Evolutionary conservation across 2,113 vertebrate species (phyloP), one percentile per base, ranked within the genome.

Genomic region (Petrocephalus zakoni): DNA sequence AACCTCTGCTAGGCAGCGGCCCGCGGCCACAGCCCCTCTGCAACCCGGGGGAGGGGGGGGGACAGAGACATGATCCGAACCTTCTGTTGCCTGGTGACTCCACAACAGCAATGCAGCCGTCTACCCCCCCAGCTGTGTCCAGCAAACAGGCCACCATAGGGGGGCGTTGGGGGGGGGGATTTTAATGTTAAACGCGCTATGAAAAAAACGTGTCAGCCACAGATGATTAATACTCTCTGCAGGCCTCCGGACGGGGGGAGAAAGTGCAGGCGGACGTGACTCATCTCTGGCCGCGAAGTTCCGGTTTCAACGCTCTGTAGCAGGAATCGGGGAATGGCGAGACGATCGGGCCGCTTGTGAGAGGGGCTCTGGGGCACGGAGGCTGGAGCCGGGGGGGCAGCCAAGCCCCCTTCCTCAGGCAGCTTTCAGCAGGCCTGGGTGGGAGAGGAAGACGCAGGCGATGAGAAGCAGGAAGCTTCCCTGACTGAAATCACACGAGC

Each of bases 1-100:
- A 92, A 93, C 92, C 90, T 91, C 85, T 29, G 68, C 90, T 47
- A 49, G 52, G 75, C 47, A 86, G 61, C 34, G 37, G 29, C 37
- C 29, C 34, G 17, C 34, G 17, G 78, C 19, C 78, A 37, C 47
- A 37, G 58, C 53, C 90, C 86, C 86, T 87, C 85, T 87, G 56
- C 42, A 42, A 3, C 42, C 42, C 5, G 17, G 22, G 49, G 1
- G 52, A 13, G 49, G n/a, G 83, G 21, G 52, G 19, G n/a, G 7
- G 25, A 4, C 37, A n/a, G 55, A 58, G 85, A n/a, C 15, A 34
- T 37, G 55, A 61, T 87, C 85, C 42, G 85, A 42, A 37, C 53
- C 85, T 29, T 87, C 29, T 58, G 85, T 58, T 53, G n/a, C 11
- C 85, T 4, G 29, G 85, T 22, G 52, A 17, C 47, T 42, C 52